Percentiles rank a stretch among this genome's conserved stretches.
Conservation (phyloP, 2,797 vertebrate species). For the Scleropages formosus region DNA sequence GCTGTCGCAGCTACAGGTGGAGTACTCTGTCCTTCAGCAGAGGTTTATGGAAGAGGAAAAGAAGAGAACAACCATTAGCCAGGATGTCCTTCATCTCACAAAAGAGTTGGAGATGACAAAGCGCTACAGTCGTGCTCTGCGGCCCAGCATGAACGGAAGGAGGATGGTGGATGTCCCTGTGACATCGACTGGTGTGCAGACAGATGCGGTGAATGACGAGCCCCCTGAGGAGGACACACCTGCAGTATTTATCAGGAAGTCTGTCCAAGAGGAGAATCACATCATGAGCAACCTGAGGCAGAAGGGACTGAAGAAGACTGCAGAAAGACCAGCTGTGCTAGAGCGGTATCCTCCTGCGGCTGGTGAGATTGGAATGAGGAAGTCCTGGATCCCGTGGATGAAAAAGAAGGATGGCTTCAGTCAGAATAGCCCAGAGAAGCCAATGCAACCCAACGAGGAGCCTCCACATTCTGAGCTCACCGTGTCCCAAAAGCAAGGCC, state of each 20-base stretch:
- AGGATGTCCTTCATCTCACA: constrained; percentile 85
- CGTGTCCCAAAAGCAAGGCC: constrained; percentile 86
- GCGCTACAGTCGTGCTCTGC: constrained; percentile 85
- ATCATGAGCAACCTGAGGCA: constrained; percentile 94
- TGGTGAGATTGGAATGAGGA: constrained; percentile 82
- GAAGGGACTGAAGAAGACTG: constrained; percentile 82
- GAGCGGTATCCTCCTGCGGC: constrained; percentile 85
- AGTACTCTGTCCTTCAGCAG: constrained; percentile 89
- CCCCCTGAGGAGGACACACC: constrained; percentile 85
- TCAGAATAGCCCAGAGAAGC: constrained; percentile 70
- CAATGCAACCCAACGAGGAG: constrained; percentile 62
- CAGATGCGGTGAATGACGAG: constrained; percentile 72
- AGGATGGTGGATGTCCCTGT: constrained; percentile 88
- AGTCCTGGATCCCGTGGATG: constrained; percentile 98
- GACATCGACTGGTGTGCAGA: constrained; percentile 88
- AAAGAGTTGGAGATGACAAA: constrained; percentile 91
- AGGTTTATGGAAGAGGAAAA: constrained; percentile 89
- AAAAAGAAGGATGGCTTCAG: constrained; percentile 79
- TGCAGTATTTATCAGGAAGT: constrained; percentile 93
- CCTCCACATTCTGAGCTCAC: constrained; percentile 73
- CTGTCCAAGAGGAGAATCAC: constrained; percentile 96
- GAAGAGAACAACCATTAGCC: constrained; percentile 87
- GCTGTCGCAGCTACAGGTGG: constrained; percentile 92
- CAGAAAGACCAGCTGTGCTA: constrained; percentile 71
- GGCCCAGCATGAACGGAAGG: constrained; percentile 85